These are phyloP conservation scores for Sarcophaga variegata DNA, from an alignment of 2,888 invertebrate species.

Conservation along the genomic window DNA sequence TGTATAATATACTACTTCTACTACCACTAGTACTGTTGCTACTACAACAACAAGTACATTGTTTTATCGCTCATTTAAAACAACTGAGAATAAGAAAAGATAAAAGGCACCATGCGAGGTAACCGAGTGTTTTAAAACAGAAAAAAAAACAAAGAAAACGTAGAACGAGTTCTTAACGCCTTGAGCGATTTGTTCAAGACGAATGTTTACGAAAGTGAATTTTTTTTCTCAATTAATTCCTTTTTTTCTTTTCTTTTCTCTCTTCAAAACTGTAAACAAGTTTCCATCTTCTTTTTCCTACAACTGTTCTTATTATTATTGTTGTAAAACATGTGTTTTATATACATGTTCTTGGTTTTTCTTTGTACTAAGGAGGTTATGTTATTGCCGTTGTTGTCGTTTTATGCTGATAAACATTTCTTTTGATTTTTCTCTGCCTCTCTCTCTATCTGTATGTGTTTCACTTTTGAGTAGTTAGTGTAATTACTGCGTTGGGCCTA, in stretches of 20 bases:
- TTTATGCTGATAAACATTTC: neutral
- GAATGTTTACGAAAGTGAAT: conserved; percentile 62
- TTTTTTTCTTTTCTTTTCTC: neutral
- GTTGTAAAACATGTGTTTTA: neutral
- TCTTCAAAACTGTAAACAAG: conserved; percentile 6
- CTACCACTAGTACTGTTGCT: neutral
- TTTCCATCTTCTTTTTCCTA: conserved; percentile 5
- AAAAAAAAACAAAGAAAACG: neutral
- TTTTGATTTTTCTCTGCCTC: neutral
- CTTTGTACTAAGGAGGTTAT: conserved; percentile 2
- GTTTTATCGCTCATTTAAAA: conserved; percentile 15
- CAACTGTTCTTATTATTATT: neutral
- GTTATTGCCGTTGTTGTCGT: neutral
- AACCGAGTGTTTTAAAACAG: neutral
- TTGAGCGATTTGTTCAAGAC: conserved; percentile 60
- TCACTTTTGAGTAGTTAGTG: conserved; percentile 58
- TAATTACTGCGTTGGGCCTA: conserved; percentile 62
- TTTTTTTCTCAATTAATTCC: conserved; percentile 12
- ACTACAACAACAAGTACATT: neutral
- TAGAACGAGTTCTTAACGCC: conserved; percentile 37
- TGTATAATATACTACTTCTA: neutral
- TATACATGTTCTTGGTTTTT: conserved; percentile 13
- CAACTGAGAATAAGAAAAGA: neutral
- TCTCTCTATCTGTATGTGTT: conserved; percentile 14
- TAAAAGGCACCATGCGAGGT: neutral